Base-by-base conservation (phyloP, 2,888 invertebrate genomes). In the Drosophila kanekoi region DNA sequence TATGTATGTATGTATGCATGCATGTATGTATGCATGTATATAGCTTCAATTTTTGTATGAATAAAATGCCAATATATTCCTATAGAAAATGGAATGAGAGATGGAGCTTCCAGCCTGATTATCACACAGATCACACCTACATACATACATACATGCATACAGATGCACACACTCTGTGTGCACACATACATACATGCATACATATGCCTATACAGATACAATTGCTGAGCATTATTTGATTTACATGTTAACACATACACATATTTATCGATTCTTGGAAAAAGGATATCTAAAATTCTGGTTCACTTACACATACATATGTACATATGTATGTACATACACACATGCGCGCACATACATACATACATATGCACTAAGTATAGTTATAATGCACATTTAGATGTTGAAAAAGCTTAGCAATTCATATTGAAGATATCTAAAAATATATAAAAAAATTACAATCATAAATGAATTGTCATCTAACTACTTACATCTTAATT, bases 321-420 rank as follows among this genome's bases (percentile, higher is more conserved):
- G n/a, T n/a, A n/a, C n/a, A n/a, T n/a, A n/a, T n/a, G n/a, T n/a
- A n/a, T n/a, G n/a, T n/a, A n/a, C n/a, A 16, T 16, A 35, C 32
- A 44, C 10, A 18, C 23, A 56, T 5, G 5, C 35, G 32, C 37
- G 16, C n/a, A n/a, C n/a, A n/a, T n/a, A n/a, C n/a, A n/a, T n/a
- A 23, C 40, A 52, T 4, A 53, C 5, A 20, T 16, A 52, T 49
- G 32, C 43, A 54, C 49, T 61, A 54, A 54, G 61, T 51, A 28
- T 62, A 44, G 58, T 53, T 66, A 32, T 77, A 75, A 70, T 83
- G 76, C 78, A 81, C 81, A 81, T 81, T 80, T 69, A 83, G 83
- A 83, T 78, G 68, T 61, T 77, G 48, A 66, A 79, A 74, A 79
- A 71, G 79, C 64, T 53, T 69, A 81, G 73, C 72, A 81, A 72